These are phyloP conservation scores for Drosophila miranda DNA, from an alignment of 1,140 invertebrate genomes.

Conservation along the genomic window DNA sequence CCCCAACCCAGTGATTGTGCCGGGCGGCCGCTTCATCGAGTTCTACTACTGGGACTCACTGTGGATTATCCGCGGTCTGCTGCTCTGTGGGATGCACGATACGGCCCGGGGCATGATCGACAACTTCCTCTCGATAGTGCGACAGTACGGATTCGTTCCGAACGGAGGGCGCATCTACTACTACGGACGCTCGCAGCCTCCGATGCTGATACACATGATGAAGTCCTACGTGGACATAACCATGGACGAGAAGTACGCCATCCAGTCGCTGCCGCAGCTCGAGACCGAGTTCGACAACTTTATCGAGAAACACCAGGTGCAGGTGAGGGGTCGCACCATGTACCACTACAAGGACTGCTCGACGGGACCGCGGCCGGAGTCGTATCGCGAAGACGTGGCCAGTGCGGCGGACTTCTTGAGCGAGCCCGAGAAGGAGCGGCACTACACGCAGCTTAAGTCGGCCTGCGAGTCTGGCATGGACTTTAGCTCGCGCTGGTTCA, in stretches of 20 bases:
- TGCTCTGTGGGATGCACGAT: constrained; percentile 90
- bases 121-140: constrained; percentile 90
- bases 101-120: constrained; percentile 92
- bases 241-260: constrained; percentile 88
- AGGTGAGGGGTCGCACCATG: constrained; percentile 87
- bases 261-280: constrained; percentile 86
- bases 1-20: constrained; percentile 94
- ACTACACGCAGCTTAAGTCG: constrained; percentile 92
- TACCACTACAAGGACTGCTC: constrained; percentile 89
- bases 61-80: constrained; percentile 94
- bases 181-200: constrained; percentile 90
- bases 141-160: constrained; percentile 91
- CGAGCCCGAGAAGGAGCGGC: constrained; percentile 86
- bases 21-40: constrained; percentile 94
- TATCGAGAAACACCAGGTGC: constrained; percentile 87
- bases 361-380: constrained; percentile 92
- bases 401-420: constrained; percentile 84
- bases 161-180: constrained; percentile 96
- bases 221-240: constrained; percentile 89
- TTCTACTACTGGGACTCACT: constrained; percentile 98
- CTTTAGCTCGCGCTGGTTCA: constrained; percentile 95
- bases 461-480: constrained; percentile 97
- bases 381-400: constrained; percentile 89
- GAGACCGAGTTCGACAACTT: constrained; percentile 92
- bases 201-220: constrained; percentile 93